A percentile compares a stretch with the other conserved stretches of the same genome.
Conservation (phyloP, 2,797 vertebrate species). For the Chaenodraco wilsoni region DNA sequence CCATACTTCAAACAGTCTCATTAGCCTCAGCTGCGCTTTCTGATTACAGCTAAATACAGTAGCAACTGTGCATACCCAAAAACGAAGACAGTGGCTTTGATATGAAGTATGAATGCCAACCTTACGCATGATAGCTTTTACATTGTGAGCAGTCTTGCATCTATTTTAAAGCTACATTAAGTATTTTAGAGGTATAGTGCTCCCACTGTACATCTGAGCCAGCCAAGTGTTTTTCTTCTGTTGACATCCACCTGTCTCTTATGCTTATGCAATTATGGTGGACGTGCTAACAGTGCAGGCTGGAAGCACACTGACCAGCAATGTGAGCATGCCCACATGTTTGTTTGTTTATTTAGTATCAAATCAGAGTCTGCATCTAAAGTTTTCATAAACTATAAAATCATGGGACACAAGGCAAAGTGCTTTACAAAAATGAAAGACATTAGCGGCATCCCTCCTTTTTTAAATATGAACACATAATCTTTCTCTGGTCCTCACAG, state of each 20-base stretch:
- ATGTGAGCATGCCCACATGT: background rate
- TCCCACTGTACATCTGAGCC: slow-evolving; percentile 11
- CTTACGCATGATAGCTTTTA: background rate
- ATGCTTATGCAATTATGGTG: background rate
- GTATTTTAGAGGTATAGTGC: background rate
- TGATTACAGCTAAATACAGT: background rate
- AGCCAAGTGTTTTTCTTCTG: slow-evolving; percentile 14
- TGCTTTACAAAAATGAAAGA: too few species aligned
- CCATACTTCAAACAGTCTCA: background rate
- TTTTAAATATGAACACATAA: slow-evolving; percentile 7
- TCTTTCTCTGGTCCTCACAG: slow-evolving; percentile 9
- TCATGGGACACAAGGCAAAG: background rate
- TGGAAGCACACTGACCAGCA: background rate
- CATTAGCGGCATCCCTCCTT: slow-evolving; percentile 1
- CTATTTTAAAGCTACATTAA: background rate
- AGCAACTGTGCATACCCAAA: background rate
- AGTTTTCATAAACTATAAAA: slow-evolving; percentile 2
- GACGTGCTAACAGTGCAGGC: background rate
- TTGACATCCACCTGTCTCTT: slow-evolving; percentile 4
- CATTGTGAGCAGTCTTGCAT: background rate
- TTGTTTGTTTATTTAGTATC: slow-evolving; percentile 10
- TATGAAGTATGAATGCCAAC: background rate
- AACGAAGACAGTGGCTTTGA: background rate
- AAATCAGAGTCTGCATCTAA: slow-evolving; percentile 22
- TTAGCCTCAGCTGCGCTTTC: background rate